phyloP scores from a whole-genome alignment of 2,113 vertebrate genomes.

The Anarrhichthys ocellatus region DNA sequence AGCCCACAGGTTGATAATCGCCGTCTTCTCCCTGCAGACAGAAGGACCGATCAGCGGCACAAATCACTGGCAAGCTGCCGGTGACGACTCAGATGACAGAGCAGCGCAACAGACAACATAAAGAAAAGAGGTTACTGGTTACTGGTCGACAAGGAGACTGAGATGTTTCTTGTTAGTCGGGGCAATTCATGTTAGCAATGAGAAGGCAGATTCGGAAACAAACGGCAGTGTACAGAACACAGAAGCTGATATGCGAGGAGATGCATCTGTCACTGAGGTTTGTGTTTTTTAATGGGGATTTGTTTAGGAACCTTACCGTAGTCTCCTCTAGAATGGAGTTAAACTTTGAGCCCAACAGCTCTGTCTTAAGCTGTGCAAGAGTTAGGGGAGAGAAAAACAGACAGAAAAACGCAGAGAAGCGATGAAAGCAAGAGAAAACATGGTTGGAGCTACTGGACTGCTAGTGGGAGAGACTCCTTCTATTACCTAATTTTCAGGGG shows the following conservation, averaged over 20 bases:
- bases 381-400: slow-evolving; percentile 86
- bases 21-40: slow-evolving; percentile 84
- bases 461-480: slow-evolving; percentile 59
- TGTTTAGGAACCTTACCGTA: slow-evolving; percentile 85
- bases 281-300: slow-evolving; percentile 64
- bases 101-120: slow-evolving; percentile 34
- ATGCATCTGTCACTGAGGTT: slow-evolving; percentile 67
- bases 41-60: slow-evolving; percentile 50
- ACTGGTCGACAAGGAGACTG: slow-evolving; percentile 63
- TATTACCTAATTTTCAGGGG: slow-evolving; percentile 49
- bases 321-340: slow-evolving; percentile 90
- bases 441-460: slow-evolving; percentile 64
- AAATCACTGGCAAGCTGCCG: slow-evolving; percentile 23
- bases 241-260: slow-evolving; percentile 69
- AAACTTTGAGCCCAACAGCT: slow-evolving; percentile 90
- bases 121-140: slow-evolving; percentile 64
- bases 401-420: slow-evolving; percentile 86
- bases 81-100: slow-evolving; percentile 18
- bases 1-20: slow-evolving; percentile 84
- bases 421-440: slow-evolving; percentile 85
- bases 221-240: slow-evolving; percentile 56
- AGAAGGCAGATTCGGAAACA: slow-evolving; percentile 56
- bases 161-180: slow-evolving; percentile 71
- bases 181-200: slow-evolving; percentile 66
- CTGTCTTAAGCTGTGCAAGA: slow-evolving; percentile 88